A percentile compares a stretch with the other conserved stretches of the same genome.
Evolutionary conservation across 2,797 vertebrate genomes (phyloP).

Genomic region (Danio kyathit): DNA sequence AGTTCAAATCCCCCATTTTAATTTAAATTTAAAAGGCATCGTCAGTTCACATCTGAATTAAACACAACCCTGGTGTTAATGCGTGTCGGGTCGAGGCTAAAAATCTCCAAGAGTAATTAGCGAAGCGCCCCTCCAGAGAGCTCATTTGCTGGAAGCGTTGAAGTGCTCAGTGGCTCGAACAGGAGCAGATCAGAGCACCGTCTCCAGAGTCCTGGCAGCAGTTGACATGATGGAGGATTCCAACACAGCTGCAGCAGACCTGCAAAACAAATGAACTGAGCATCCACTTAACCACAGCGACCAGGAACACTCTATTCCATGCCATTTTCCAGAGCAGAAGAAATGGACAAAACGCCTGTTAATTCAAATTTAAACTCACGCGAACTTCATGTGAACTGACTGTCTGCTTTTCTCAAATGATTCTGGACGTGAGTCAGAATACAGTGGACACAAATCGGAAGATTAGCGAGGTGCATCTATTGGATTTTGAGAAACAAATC

Average conservation of each 20-base stretch:
- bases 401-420: not conserved
- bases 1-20: not conserved
- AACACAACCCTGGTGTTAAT: conserved; percentile 2
- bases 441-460: not conserved
- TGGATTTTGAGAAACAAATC: not conserved
- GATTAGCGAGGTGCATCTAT: not conserved
- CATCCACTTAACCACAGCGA: conserved; percentile 7
- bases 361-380: conserved; percentile 16
- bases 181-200: conserved; percentile 29
- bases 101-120: conserved; percentile 36
- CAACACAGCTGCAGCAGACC: conserved; percentile 45
- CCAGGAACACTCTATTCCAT: conserved; percentile 29
- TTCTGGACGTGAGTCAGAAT: not conserved
- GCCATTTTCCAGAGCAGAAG: conserved; percentile 42
- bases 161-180: conserved; percentile 20
- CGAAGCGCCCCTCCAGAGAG: conserved; percentile 59
- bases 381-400: conserved; percentile 19
- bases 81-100: conserved; percentile 2
- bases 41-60: not conserved
- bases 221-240: not conserved
- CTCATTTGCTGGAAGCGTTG: conserved; percentile 52
- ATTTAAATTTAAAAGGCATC: not conserved
- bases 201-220: conserved; percentile 44
- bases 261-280: conserved; percentile 43
- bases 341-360: conserved; percentile 18